Percentiles rank a stretch among this genome's conserved stretches.
Conservation (phyloP, 2,113 vertebrate species). For the Microcebus jonahi region DNA sequence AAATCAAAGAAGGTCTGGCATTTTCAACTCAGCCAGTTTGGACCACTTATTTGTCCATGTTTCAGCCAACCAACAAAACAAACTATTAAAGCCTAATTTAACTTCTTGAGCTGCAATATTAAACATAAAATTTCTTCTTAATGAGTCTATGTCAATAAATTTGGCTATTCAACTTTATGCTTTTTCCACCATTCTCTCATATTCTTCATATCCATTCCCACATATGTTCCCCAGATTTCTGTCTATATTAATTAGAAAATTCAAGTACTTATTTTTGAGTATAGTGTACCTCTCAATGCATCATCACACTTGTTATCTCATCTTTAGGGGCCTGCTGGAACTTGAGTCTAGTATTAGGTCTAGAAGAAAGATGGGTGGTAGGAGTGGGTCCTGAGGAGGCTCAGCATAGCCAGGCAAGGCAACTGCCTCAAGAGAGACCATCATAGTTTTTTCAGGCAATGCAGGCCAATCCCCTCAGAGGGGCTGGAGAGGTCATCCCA, state of each 20-base stretch:
- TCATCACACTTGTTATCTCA: background rate
- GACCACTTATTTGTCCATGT: background rate
- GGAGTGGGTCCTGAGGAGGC: background rate
- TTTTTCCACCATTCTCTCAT: background rate
- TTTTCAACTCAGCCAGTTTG: background rate
- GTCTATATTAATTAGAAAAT: background rate
- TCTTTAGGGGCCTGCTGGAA: background rate
- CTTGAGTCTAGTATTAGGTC: background rate
- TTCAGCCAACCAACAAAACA: background rate
- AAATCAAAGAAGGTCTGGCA: background rate
- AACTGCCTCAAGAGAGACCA: background rate
- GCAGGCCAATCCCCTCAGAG: background rate
- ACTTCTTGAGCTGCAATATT: background rate
- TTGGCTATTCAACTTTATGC: background rate
- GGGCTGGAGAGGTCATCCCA: too few species aligned
- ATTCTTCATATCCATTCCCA: background rate
- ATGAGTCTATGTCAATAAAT: background rate
- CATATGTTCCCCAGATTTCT: background rate
- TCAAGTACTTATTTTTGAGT: background rate
- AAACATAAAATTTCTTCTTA: background rate
- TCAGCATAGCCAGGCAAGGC: background rate
- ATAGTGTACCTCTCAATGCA: background rate
- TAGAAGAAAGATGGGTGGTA: background rate
- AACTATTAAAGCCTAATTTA: background rate
- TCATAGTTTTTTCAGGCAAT: background rate